Evolutionary conservation across 2,888 invertebrate species (phyloP).

Genomic region (Epistrophella euchroma): DNA sequence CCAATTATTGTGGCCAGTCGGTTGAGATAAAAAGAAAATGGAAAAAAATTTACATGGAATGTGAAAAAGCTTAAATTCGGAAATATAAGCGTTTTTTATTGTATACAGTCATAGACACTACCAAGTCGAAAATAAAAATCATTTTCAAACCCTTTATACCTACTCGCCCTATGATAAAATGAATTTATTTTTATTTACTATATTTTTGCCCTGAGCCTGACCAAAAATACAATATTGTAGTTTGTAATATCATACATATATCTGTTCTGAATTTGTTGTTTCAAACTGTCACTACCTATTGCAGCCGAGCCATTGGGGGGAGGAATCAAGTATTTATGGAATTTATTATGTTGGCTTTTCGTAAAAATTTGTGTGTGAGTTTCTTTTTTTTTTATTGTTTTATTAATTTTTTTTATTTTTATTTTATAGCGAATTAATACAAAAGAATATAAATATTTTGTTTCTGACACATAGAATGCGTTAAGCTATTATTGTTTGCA

Average conservation of each 20-base stretch:
- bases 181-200: not conserved
- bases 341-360: conserved; percentile 53
- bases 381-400: not conserved
- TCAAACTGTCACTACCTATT: not conserved
- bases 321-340: conserved; percentile 65
- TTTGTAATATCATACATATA: not conserved
- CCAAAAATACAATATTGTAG: not conserved
- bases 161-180: not conserved
- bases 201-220: not conserved
- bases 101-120: not conserved
- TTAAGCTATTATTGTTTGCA: not conserved
- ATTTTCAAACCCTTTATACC: not conserved
- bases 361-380: not conserved
- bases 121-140: conserved; percentile 2
- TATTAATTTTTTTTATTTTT: not conserved
- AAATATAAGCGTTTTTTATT: not conserved
- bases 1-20: conserved; percentile 33
- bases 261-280: not conserved
- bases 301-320: not conserved
- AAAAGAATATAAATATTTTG: not conserved
- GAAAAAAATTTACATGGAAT: conserved; percentile 37
- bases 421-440: not conserved
- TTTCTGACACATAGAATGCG: not conserved
- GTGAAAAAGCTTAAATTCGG: conserved; percentile 20
- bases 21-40: conserved; percentile 32